Evolutionary conservation across 2,797 vertebrate genomes (phyloP), one percentile per base, ranked within the genome.

Genomic region (Pelodytes ibericus): DNA sequence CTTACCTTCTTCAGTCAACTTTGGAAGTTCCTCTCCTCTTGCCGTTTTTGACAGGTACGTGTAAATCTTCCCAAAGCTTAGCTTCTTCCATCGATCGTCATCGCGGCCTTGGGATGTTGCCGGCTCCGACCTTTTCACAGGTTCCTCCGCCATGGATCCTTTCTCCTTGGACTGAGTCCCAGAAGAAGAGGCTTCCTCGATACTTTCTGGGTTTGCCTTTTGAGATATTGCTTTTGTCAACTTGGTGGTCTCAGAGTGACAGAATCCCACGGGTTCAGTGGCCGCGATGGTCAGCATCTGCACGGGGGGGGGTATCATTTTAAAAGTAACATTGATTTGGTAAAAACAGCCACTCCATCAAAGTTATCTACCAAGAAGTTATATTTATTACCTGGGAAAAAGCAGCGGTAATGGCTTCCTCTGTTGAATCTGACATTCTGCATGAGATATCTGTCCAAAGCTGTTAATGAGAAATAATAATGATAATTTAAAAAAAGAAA

Each of bases 1-100:
- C 68, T 4, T 71, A 71, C 74, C 74, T 20, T 26, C 57, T 24
- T 63, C 24, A 16, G 88, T 84, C 51, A 89, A 86, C 51, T 87
- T 85, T 0, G 83, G 86, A 10, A 77, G 75, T 5, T 29, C 72
- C 58, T 67, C 66, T 16, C 81, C 80, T 22, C 72, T 75, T 51
- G 80, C 83, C n/a, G 72, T 11, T 8, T 74, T 80, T 0, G 86
- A 85, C 6, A 89, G 77, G 36, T 87, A 88, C 39, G 81, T 87
- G 70, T 89, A 89, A 64, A 89, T 86, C 24, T 86, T 89, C 73
- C 88, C 86, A 18, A 88, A 89, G 68, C 88, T 86, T 51, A 88
- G 67, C 26, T 74, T 26, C 24, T 77, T 41, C 13, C 74, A 25
- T 26, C n/a, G 22, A 31, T 26, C 39, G 1, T 15, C 9, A 3